Base-by-base conservation (phyloP, 2,113 vertebrate species). In the Lanius collurio region DNA sequence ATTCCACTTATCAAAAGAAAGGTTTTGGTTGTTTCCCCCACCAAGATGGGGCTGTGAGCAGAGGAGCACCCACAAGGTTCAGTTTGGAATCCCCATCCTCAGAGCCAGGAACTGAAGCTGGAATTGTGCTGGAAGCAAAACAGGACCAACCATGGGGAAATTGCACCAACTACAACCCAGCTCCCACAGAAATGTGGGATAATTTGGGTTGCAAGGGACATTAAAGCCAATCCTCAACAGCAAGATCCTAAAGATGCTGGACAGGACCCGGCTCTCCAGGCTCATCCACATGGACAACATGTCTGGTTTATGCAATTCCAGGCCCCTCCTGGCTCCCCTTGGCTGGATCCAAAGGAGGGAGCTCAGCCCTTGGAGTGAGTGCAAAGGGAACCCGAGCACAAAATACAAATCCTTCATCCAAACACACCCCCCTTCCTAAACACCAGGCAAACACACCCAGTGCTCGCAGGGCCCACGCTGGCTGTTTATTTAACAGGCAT, bases 151-250 rank as follows among this genome's bases (percentile, higher is more conserved):
- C 7, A 2, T 4, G 2, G 30, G 30, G 56, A 78, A 83, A 59
- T 0, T 1, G 10, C 89, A 78, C 15, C 31, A 17, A 4, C 0
- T 27, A 6, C 27, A 65, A 9, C 8, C 20, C 23, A 5, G 31
- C n/a, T 26, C 33, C 53, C 4, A 3, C 4, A 33, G 69, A 74
- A 89, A 30, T 65, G 12, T 6, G 30, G 60, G 53, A 59, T 14
- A 2, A 15, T n/a, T 60, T 26, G 78, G 33, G 24, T n/a, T 10
- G 20, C 37, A 28, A 65, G 19, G 68, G 33, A 30, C 46, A 16
- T 3, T 18, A 5, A 41, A 41, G 55, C 33, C 60, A 46, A 46
- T 28, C 19, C 23, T 17, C 12, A 4, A 21, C 15, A 35, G 31
- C 1, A 1, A 52, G n/a, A 69, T 37, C 37, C 65, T 23, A 1